Conservation (phyloP, 2,113 vertebrate species). For the Oreamnos americanus region DNA sequence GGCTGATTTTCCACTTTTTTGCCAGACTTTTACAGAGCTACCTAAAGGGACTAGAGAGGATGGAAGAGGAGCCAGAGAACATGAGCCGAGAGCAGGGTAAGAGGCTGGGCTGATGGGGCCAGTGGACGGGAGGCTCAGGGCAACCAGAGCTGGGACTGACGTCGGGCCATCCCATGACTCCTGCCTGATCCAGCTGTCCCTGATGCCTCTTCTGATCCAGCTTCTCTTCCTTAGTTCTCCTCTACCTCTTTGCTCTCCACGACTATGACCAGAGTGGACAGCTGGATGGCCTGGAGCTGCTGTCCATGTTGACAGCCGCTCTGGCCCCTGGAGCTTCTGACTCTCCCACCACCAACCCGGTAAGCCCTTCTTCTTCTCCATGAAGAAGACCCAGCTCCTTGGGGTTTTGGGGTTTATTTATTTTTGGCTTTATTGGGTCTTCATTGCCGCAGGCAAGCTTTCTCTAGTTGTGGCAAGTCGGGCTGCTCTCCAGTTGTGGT, state of each 20-base stretch:
- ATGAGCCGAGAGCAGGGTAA: slow-evolving; percentile 89
- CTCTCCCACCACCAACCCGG: slow-evolving; percentile 39
- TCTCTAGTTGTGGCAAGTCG: not conserved
- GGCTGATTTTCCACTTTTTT: not conserved
- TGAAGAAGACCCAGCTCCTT: not conserved
- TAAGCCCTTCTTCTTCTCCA: slow-evolving; percentile 9
- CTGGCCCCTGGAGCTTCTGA: slow-evolving; percentile 58
- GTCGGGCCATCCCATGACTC: fast-evolving
- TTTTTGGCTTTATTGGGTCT: not conserved
- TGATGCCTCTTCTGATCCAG: not conserved
- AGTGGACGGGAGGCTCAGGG: not conserved
- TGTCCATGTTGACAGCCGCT: slow-evolving; percentile 85
- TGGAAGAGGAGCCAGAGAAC: slow-evolving; percentile 70
- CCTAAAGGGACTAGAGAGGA: slow-evolving; percentile 77
- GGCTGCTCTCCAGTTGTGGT: not conserved
- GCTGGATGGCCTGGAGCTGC: slow-evolving; percentile 91
- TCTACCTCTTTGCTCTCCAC: slow-evolving; percentile 88
- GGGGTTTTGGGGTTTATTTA: not conserved
- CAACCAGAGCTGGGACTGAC: not conserved
- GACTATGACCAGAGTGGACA: slow-evolving; percentile 87
- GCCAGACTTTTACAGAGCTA: slow-evolving; percentile 83
- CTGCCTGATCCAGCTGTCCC: not conserved
- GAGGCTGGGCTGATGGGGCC: not conserved
- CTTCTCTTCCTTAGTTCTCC: slow-evolving; percentile 81
- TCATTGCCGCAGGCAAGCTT: not conserved